Evolutionary conservation across 2,888 invertebrate species (phyloP).

Genomic region (Luperina testacea): DNA sequence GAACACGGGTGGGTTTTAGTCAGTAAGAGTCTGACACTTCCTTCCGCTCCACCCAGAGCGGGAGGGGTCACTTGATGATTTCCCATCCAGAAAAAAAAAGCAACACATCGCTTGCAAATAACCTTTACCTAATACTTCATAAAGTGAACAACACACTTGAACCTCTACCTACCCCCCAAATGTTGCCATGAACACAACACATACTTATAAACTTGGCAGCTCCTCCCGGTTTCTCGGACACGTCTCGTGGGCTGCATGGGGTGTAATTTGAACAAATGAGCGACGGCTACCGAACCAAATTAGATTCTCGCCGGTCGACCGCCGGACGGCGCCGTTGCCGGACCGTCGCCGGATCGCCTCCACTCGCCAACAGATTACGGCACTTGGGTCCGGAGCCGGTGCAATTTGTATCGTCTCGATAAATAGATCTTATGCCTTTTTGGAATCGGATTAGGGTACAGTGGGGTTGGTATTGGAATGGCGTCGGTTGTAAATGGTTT

Average conservation of each 20-base stretch:
- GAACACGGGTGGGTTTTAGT: no score
- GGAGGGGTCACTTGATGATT: no score
- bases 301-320: conserved; percentile 88
- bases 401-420: conserved; percentile 74
- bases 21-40: no score
- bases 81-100: no score
- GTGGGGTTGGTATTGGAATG: conserved; percentile 25
- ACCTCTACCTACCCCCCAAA: conserved; percentile 28
- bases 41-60: no score
- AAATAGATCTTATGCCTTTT: conserved; percentile 60
- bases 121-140: background rate
- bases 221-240: conserved; percentile 65
- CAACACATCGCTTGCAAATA: background rate
- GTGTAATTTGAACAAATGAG: conserved; percentile 91
- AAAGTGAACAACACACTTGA: background rate
- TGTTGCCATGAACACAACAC: conserved; percentile 51
- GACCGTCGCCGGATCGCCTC: conserved; percentile 63
- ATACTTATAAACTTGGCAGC: conserved; percentile 60
- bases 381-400: conserved; percentile 69
- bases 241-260: conserved; percentile 70
- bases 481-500: conserved; percentile 31
- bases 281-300: conserved; percentile 91
- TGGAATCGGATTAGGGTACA: conserved; percentile 34
- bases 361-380: conserved; percentile 79
- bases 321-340: conserved; percentile 64